Percentiles rank a stretch among this genome's conserved stretches.
These are phyloP conservation scores for Epistrophella euchroma DNA, from an alignment of 2,888 invertebrate genomes.

Conservation along the genomic window DNA sequence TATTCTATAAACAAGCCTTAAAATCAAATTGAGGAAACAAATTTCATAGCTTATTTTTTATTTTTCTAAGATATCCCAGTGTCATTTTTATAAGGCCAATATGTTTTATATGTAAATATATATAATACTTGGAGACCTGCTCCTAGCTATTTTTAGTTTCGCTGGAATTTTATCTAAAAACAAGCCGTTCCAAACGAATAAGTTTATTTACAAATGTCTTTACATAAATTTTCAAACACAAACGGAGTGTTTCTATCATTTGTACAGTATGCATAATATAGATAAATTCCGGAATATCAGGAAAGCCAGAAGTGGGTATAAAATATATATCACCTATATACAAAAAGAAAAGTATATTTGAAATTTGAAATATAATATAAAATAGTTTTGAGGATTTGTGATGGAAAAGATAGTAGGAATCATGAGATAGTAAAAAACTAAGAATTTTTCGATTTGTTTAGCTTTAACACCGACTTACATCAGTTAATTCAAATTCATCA, in stretches of 20 bases:
- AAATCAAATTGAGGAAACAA: slow-evolving; percentile 68
- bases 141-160: slow-evolving; percentile 79
- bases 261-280: slow-evolving; percentile 60
- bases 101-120: too few relatives aligned
- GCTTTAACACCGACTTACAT: slow-evolving; percentile 88
- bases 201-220: slow-evolving; percentile 46
- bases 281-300: slow-evolving; percentile 83
- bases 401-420: slow-evolving; percentile 55
- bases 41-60: slow-evolving; percentile 1
- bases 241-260: slow-evolving; percentile 33
- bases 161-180: slow-evolving; percentile 50
- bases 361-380: slow-evolving; percentile 43
- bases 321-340: slow-evolving; percentile 80
- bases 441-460: slow-evolving; percentile 64
- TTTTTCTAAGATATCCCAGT: slow-evolving; percentile 73
- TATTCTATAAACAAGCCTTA: slow-evolving; percentile 36
- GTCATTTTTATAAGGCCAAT: slow-evolving; percentile 75
- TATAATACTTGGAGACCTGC: slow-evolving; percentile 79
- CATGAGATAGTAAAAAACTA: slow-evolving; percentile 52
- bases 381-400: slow-evolving; percentile 49
- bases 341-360: slow-evolving; percentile 76
- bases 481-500: slow-evolving; percentile 93
- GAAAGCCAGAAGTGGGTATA: slow-evolving; percentile 72
- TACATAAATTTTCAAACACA: slow-evolving; percentile 38
- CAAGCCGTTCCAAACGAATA: slow-evolving; percentile 54